Conservation (phyloP, 2,797 vertebrate species). For the Lateolabrax maculatus region DNA sequence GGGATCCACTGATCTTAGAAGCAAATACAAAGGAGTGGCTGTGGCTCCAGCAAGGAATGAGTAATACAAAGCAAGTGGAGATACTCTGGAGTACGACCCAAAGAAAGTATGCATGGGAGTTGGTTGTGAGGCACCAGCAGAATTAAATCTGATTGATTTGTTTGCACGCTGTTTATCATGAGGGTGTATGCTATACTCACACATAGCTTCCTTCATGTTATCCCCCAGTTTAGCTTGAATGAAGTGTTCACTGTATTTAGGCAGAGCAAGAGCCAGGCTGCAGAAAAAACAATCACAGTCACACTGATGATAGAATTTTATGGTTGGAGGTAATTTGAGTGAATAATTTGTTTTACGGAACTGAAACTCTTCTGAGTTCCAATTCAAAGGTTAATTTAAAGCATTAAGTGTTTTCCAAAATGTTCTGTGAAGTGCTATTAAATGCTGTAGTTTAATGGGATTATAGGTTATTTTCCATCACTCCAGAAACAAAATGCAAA, state of each 20-base stretch:
- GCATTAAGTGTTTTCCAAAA: neutral
- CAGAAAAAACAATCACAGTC: constrained; percentile 69
- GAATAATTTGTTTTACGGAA: neutral
- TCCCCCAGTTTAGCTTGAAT: constrained; percentile 96
- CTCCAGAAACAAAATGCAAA: neutral
- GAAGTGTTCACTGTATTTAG: constrained; percentile 98
- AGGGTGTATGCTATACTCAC: constrained; percentile 87
- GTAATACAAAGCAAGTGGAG: constrained; percentile 44
- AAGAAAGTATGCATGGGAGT: constrained; percentile 35
- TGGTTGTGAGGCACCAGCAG: constrained; percentile 9
- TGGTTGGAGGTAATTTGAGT: neutral
- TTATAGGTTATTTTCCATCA: neutral
- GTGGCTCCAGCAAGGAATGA: constrained; percentile 47
- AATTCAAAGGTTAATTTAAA: neutral
- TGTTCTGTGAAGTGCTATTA: neutral
- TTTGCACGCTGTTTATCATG: constrained; percentile 15
- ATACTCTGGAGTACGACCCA: constrained; percentile 17
- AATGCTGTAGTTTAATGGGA: neutral
- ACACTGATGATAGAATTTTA: neutral
- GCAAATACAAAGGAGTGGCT: constrained; percentile 69
- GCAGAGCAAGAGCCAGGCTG: constrained; percentile 97
- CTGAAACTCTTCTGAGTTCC: neutral
- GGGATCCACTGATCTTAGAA: constrained; percentile 60
- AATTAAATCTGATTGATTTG: neutral
- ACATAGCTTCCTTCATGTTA: constrained; percentile 91